Conservation (phyloP, 2,888 invertebrate genomes). For the Sympetrum striolatum region DNA sequence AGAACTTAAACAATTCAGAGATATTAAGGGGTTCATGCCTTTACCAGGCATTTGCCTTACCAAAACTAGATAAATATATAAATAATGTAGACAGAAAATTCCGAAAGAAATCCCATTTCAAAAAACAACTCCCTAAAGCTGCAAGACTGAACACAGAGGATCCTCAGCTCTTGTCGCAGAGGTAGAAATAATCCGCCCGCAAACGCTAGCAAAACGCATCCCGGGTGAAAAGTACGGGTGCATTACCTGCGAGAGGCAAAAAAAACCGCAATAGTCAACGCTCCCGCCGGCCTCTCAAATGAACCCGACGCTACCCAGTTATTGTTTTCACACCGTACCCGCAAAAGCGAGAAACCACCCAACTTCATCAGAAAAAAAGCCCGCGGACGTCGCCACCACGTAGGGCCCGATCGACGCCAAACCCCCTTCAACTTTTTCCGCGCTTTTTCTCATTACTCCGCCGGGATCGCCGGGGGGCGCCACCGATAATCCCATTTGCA, state of each 20-base stretch:
- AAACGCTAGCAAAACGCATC: neutral
- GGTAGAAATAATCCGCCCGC: neutral
- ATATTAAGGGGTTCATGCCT: too few species aligned
- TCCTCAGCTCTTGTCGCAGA: neutral
- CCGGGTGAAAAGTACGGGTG: neutral
- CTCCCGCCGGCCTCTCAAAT: neutral
- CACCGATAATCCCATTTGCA: constrained; percentile 34
- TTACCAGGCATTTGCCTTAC: too few species aligned
- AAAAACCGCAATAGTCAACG: neutral
- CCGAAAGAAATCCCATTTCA: too few species aligned
- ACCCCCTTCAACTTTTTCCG: neutral
- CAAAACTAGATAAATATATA: too few species aligned
- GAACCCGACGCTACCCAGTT: neutral
- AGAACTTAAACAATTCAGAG: too few species aligned
- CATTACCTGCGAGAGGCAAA: neutral
- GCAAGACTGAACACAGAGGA: too few species aligned
- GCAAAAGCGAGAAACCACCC: neutral
- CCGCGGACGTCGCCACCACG: neutral
- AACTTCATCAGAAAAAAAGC: constrained; percentile 24
- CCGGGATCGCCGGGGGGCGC: neutral
- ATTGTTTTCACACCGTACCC: constrained; percentile 24
- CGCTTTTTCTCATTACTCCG: constrained; percentile 9
- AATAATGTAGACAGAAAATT: too few species aligned
- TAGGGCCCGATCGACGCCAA: neutral
- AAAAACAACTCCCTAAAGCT: too few species aligned